Evolutionary conservation across 1,140 invertebrate species (phyloP).

Genomic region (Mizuhopecten yessoensis): DNA sequence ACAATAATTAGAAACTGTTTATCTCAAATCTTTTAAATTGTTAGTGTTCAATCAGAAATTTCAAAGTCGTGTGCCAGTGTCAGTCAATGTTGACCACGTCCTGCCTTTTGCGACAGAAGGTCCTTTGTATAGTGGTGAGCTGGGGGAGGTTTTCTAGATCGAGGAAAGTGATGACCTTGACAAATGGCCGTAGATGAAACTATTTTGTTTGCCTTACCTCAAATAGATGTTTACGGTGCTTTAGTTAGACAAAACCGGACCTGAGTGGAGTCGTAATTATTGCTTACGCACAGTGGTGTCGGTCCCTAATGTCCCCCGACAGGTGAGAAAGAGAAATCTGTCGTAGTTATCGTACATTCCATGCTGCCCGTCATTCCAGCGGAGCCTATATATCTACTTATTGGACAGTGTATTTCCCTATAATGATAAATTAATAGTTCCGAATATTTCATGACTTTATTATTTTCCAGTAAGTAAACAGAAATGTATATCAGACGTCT

Average conservation of each 20-base stretch:
- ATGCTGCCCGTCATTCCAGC: no score
- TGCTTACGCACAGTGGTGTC: background rate
- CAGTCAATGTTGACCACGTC: slow-evolving; percentile 16
- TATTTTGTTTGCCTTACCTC: slow-evolving; percentile 5
- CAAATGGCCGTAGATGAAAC: slow-evolving; percentile 21
- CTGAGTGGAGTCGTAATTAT: background rate
- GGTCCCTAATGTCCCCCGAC: background rate
- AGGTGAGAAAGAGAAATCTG: no score
- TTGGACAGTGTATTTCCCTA: no score
- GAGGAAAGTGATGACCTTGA: slow-evolving; percentile 21
- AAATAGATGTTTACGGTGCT: slow-evolving; percentile 33
- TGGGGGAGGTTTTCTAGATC: background rate
- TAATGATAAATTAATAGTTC: no score
- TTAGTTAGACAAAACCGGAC: background rate
- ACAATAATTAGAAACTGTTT: slow-evolving; percentile 36
- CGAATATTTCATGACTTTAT: no score
- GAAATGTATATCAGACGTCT: no score
- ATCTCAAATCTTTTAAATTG: slow-evolving; percentile 27
- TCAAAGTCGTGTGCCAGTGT: background rate
- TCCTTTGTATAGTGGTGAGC: background rate
- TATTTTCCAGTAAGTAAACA: no score
- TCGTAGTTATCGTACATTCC: no score
- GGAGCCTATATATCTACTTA: no score
- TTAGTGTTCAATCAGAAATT: slow-evolving; percentile 14
- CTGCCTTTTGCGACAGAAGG: background rate